These are phyloP conservation scores for Gouania willdenowi DNA, from an alignment of 2,797 vertebrate species.

Conservation along the genomic window DNA sequence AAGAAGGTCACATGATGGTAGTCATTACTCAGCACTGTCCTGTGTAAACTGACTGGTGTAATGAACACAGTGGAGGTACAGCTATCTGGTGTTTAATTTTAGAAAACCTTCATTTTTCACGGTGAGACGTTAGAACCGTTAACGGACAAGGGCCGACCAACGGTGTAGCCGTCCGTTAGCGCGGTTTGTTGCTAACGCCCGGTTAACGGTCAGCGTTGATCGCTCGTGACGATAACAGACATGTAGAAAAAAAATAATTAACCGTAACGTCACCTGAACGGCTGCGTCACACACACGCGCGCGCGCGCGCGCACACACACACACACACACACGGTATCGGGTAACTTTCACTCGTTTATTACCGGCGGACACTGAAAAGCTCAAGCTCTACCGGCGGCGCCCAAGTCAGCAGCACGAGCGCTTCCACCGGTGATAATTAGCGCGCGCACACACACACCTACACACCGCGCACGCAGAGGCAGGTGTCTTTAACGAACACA, in stretches of 20 bases:
- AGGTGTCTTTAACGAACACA: background rate
- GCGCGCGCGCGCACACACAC: background rate
- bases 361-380: conserved; percentile 20
- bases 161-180: conserved; percentile 3
- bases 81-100: no score
- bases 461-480: background rate
- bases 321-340: conserved; percentile 22
- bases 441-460: background rate
- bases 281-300: conserved; percentile 2
- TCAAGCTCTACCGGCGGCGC: conserved; percentile 35
- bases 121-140: no score
- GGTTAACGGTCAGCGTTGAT: conserved; percentile 19
- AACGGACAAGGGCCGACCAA: conserved; percentile 5
- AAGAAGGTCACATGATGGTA: no score
- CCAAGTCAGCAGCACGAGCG: conserved; percentile 25
- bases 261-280: conserved; percentile 50
- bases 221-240: background rate
- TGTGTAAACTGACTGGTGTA: no score
- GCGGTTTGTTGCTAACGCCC: conserved; percentile 10
- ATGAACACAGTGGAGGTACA: no score
- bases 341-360: conserved; percentile 59
- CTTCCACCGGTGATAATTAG: conserved; percentile 42
- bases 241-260: conserved; percentile 20
- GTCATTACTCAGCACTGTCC: no score
- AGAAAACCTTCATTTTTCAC: no score